A percentile compares a stretch with the other conserved stretches of the same genome.
Conservation (phyloP, 2,888 invertebrate species). For the Temnothorax rugatulus region DNA sequence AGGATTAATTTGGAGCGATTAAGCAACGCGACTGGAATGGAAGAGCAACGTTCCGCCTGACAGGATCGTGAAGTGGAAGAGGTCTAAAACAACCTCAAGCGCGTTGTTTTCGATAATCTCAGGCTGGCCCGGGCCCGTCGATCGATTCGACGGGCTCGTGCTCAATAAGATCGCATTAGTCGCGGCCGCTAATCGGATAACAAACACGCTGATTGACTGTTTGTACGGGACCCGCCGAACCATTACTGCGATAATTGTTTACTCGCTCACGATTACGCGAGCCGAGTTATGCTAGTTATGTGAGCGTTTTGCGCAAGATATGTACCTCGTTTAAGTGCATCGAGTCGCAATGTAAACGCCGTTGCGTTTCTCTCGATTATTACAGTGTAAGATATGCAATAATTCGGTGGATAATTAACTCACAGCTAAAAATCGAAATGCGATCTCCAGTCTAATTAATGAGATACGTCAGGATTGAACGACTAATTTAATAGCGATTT, state of each 20-base stretch:
- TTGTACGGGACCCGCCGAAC: neutral
- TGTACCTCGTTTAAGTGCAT: conserved; percentile 9
- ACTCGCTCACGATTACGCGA: conserved; percentile 10
- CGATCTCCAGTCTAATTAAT: neutral
- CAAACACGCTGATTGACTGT: conserved; percentile 50
- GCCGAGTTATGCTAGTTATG: neutral
- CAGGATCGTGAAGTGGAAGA: neutral
- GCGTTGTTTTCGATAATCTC: conserved; percentile 38
- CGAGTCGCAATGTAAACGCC: neutral
- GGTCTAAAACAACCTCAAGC: conserved; percentile 20
- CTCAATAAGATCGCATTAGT: conserved; percentile 43
- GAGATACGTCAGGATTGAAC: neutral
- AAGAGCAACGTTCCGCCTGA: neutral
- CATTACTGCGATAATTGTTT: conserved; percentile 49
- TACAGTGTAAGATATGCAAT: neutral
- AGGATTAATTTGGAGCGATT: conserved; percentile 32
- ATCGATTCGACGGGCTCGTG: neutral
- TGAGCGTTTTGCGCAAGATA: neutral
- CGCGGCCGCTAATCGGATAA: conserved; percentile 32
- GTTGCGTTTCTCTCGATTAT: neutral
- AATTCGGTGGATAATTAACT: conserved; percentile 1
- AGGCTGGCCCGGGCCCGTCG: neutral
- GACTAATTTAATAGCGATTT: neutral
- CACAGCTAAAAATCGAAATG: neutral
- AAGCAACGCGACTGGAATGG: neutral